Percentiles rank a stretch among this genome's conserved stretches.
Evolutionary conservation across 1,140 invertebrate genomes (phyloP).

Genomic region (Zaprionus vittiger): DNA sequence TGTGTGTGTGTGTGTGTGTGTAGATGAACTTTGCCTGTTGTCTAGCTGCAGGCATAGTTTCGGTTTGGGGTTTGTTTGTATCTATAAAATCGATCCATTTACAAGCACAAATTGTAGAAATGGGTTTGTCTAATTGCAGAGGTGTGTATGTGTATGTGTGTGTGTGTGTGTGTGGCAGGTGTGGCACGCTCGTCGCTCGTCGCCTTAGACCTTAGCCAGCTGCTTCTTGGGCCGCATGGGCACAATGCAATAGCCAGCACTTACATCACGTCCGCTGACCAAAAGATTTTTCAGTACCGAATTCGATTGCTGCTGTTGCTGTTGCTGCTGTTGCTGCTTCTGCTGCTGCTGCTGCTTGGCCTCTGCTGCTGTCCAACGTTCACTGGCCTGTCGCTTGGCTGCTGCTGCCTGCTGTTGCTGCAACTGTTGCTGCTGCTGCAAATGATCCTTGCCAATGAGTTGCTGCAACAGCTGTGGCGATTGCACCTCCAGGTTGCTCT

Average conservation of each 20-base stretch:
- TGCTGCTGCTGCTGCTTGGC: slow-evolving; percentile 43
- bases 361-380: slow-evolving; percentile 55
- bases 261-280: slow-evolving; percentile 95
- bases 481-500: slow-evolving; percentile 67
- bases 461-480: slow-evolving; percentile 73
- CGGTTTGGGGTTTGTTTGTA: slow-evolving; percentile 21
- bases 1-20: neutral
- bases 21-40: slow-evolving; percentile 4
- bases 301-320: slow-evolving; percentile 71
- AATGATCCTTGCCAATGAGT: slow-evolving; percentile 61
- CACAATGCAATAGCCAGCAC: slow-evolving; percentile 94
- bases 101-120: slow-evolving; percentile 80
- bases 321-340: slow-evolving; percentile 59
- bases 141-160: slow-evolving; percentile 25
- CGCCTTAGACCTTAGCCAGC: slow-evolving; percentile 76
- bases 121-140: slow-evolving; percentile 57
- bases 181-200: neutral
- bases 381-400: slow-evolving; percentile 48
- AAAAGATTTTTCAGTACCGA: slow-evolving; percentile 94
- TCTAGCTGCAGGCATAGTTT: slow-evolving; percentile 18
- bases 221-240: slow-evolving; percentile 86
- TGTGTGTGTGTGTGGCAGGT: slow-evolving; percentile 51
- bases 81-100: slow-evolving; percentile 84
- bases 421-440: slow-evolving; percentile 42
- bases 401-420: slow-evolving; percentile 43